phyloP scores from a whole-genome alignment of 2,888 invertebrate genomes.

The Nemurella pictetii region DNA sequence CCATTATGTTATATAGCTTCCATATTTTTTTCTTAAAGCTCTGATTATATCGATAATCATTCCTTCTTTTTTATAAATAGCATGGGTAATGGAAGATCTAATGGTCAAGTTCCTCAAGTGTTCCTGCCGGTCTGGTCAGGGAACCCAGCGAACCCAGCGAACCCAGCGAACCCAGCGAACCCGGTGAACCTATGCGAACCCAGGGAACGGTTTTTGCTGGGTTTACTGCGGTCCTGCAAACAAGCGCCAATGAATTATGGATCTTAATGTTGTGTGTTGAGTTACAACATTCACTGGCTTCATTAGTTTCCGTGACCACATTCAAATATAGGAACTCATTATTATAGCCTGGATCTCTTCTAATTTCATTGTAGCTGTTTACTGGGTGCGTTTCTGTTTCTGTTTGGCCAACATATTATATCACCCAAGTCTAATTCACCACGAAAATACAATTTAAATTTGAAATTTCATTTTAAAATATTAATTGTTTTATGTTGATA shows the following conservation, averaged over 20 bases:
- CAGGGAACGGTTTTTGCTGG: no score
- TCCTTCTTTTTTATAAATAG: no score
- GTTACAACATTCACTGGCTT: neutral
- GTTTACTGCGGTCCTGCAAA: neutral
- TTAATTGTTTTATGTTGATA: neutral
- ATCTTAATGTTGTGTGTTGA: neutral
- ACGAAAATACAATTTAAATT: constrained; percentile 12
- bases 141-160: no score
- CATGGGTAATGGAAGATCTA: no score
- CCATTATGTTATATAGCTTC: no score
- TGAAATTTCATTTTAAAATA: constrained; percentile 12
- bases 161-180: no score
- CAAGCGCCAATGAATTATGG: constrained; percentile 1
- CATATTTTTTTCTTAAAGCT: no score
- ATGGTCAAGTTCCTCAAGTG: no score
- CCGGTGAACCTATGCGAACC: no score
- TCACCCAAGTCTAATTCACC: neutral
- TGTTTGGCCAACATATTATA: neutral
- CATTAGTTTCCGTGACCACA: constrained; percentile 11
- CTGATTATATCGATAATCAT: no score
- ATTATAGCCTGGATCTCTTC: neutral
- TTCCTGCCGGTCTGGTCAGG: no score
- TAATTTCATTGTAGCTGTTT: neutral
- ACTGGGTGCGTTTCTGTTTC: neutral
- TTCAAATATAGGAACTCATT: constrained; percentile 15